Conservation (phyloP, 2,888 invertebrate genomes). For the Aethes cnicana region DNA sequence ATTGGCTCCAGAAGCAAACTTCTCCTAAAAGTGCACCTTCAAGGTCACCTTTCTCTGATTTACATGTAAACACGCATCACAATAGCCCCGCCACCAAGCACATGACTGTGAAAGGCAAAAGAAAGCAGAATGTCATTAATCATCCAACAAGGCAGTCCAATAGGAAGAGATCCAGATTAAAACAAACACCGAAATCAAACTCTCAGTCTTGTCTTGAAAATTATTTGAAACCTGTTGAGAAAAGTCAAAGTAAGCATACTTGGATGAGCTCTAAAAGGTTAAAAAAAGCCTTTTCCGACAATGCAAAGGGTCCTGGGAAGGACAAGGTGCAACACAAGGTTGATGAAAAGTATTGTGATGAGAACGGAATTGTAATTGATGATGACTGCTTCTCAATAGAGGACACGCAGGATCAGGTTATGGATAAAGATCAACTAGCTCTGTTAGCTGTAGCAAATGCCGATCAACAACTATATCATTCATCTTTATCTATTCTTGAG, state of each 20-base stretch:
- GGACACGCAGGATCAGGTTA: slow-evolving; percentile 48
- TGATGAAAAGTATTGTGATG: slow-evolving; percentile 45
- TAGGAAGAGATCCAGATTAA: slow-evolving; percentile 33
- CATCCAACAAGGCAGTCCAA: slow-evolving; percentile 2
- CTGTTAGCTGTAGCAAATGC: slow-evolving; percentile 57
- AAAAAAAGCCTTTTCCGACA: slow-evolving; percentile 22
- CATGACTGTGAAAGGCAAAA: slow-evolving; percentile 17
- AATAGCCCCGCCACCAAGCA: not conserved
- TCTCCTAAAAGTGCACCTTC: slow-evolving; percentile 34
- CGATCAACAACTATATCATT: slow-evolving; percentile 27
- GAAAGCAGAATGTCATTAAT: slow-evolving; percentile 17
- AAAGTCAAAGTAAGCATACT: slow-evolving; percentile 16
- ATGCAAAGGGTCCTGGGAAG: slow-evolving; percentile 1
- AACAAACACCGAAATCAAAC: slow-evolving; percentile 34
- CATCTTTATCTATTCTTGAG: slow-evolving; percentile 28
- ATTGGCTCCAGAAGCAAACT: slow-evolving; percentile 60
- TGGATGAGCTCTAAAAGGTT: slow-evolving; percentile 31
- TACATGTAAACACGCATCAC: slow-evolving; percentile 50
- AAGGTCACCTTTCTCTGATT: slow-evolving; percentile 61
- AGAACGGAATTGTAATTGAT: slow-evolving; percentile 62
- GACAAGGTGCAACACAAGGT: slow-evolving; percentile 12
- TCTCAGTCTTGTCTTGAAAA: slow-evolving; percentile 28
- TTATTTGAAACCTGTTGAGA: slow-evolving; percentile 17
- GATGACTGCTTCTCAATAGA: slow-evolving; percentile 57
- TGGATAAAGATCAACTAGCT: slow-evolving; percentile 67